Conservation (phyloP, 2,888 invertebrate species). For the Luperina testacea region DNA sequence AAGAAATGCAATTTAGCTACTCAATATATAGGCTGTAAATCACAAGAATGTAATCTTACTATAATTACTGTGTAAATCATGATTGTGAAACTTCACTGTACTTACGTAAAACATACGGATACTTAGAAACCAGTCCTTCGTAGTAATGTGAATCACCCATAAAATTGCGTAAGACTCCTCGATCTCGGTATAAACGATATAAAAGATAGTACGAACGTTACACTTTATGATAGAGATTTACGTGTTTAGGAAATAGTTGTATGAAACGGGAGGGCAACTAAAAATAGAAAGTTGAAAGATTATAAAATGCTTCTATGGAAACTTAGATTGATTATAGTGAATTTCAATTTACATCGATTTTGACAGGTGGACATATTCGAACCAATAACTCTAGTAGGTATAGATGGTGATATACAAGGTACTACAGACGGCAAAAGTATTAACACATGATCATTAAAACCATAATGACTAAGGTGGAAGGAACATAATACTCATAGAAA, state of each 20-base stretch:
- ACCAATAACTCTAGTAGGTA: neutral
- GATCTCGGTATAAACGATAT: conserved; percentile 7
- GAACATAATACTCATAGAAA: neutral
- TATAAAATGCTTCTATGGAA: neutral
- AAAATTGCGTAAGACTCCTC: conserved; percentile 16
- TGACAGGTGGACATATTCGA: neutral
- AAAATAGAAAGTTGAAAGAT: conserved; percentile 17
- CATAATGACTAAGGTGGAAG: neutral
- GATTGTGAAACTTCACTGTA: conserved; percentile 2
- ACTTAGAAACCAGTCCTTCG: neutral
- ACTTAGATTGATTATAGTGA: neutral
- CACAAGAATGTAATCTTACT: neutral
- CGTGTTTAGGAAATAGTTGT: neutral
- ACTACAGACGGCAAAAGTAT: neutral
- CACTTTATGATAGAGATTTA: conserved; percentile 27
- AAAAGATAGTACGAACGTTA: conserved; percentile 1
- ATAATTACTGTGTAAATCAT: neutral
- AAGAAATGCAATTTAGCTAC: neutral
- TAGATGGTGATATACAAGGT: neutral
- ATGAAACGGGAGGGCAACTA: neutral
- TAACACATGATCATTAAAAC: neutral
- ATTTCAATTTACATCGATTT: neutral
- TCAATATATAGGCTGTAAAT: neutral
- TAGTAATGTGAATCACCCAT: conserved; percentile 27
- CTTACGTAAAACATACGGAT: neutral